phyloP scores from a whole-genome alignment of 2,113 vertebrate species.

The Columba janthina region DNA sequence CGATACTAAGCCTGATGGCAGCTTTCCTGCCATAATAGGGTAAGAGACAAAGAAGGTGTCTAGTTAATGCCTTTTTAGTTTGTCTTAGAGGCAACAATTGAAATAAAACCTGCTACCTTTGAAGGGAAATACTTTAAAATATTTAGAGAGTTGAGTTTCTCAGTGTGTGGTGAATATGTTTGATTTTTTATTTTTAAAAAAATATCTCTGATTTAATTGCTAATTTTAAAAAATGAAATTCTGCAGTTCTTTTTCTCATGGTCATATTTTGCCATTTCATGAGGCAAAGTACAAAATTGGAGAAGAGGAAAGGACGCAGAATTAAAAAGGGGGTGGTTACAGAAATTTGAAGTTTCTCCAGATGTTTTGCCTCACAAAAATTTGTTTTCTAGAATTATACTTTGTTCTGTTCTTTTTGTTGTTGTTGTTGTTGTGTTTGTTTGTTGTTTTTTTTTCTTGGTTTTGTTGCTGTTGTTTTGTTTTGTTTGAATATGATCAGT shows the following conservation, averaged over 20 bases:
- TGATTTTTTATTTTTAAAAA: neutral
- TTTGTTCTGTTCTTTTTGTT: neutral
- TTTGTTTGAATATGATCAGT: neutral
- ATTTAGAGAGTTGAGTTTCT: neutral
- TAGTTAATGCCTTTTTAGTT: neutral
- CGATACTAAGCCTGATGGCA: constrained; percentile 94
- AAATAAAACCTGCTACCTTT: neutral
- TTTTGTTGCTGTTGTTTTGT: neutral
- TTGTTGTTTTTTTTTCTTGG: too few species aligned
- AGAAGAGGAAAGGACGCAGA: neutral
- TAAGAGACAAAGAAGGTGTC: constrained; percentile 61
- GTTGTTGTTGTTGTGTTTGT: too few species aligned
- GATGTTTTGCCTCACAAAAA: neutral
- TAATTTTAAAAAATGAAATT: neutral
- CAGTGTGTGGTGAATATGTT: neutral
- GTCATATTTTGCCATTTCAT: neutral
- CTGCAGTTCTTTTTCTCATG: neutral
- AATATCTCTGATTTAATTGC: neutral
- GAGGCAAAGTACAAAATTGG: neutral
- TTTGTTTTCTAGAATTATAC: neutral
- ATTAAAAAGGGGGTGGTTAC: neutral
- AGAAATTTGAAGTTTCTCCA: neutral
- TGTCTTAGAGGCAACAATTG: neutral
- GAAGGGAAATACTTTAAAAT: neutral
- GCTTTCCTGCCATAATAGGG: constrained; percentile 92